phyloP scores from a whole-genome alignment of 2,113 vertebrate genomes.

The Centropus unirufus region DNA sequence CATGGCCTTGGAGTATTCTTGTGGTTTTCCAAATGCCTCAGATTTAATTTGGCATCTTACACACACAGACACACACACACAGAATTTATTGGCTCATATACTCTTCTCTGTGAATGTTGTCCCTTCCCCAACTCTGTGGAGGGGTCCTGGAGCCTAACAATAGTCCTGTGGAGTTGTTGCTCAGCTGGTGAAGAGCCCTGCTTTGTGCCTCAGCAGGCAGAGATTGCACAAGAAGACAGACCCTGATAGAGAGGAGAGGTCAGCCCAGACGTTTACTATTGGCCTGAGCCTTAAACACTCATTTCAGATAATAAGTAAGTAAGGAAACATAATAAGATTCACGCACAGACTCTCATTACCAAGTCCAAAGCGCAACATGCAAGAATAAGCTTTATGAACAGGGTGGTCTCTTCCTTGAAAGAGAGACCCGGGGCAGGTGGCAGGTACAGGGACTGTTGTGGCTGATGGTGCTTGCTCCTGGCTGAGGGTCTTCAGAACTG shows the following conservation, averaged over 20 bases:
- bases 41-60: slow-evolving; percentile 49
- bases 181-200: slow-evolving; percentile 28
- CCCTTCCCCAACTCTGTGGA: not conserved
- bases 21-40: slow-evolving; percentile 48
- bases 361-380: slow-evolving; percentile 4
- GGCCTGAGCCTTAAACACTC: slow-evolving; percentile 9
- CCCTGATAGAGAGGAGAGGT: not conserved
- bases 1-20: slow-evolving; percentile 49
- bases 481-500: not conserved
- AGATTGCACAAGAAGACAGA: not conserved
- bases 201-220: not conserved
- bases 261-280: not conserved
- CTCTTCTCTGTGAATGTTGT: not conserved
- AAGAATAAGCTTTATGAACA: slow-evolving; percentile 36
- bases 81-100: not conserved
- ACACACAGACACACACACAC: not conserved
- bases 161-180: not conserved
- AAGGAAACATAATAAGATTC: slow-evolving; percentile 21
- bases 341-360: slow-evolving; percentile 7
- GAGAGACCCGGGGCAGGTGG: rapidly evolving
- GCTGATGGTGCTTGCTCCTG: not conserved
- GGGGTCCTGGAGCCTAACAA: slow-evolving; percentile 14
- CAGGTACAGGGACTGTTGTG: not conserved
- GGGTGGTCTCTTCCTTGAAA: not conserved
- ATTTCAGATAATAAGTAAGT: slow-evolving; percentile 4